A percentile compares a stretch with the other conserved stretches of the same genome.
Conservation (phyloP, 2,797 vertebrate genomes). For the Acrossocheilus wenchowensis region DNA sequence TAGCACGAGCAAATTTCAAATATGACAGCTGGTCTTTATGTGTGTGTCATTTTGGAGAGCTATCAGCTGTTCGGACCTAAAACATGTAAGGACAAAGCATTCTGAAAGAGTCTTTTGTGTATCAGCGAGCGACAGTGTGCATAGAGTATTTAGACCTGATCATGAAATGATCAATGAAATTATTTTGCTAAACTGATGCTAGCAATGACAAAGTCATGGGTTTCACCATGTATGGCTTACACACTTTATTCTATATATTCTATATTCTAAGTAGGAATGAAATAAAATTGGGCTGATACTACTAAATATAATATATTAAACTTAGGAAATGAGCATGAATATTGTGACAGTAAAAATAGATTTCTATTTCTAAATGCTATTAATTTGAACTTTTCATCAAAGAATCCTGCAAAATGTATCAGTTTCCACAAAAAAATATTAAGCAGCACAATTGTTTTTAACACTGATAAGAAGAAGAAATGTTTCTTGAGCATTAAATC, state of each 20-base stretch:
- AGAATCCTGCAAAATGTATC: neutral
- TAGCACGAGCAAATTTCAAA: constrained; percentile 2
- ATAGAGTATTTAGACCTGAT: neutral
- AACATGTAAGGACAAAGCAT: neutral
- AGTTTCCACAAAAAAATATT: neutral
- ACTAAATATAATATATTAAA: neutral
- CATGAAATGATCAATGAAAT: neutral
- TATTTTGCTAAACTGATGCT: neutral
- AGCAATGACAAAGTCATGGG: neutral
- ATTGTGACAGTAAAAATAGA: neutral
- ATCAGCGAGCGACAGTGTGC: neutral
- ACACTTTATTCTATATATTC: too few relatives aligned
- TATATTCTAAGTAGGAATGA: neutral
- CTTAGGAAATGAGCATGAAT: neutral
- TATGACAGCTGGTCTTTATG: constrained; percentile 43
- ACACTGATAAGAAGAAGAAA: neutral
- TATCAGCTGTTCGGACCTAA: constrained; percentile 34
- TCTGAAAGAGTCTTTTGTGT: neutral
- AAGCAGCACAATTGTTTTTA: neutral
- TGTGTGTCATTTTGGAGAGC: neutral
- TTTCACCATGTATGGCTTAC: neutral
- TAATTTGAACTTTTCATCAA: neutral
- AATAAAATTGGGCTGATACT: neutral
- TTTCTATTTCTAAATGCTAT: neutral
- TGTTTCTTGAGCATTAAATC: too few relatives aligned